Conservation (phyloP, 2,888 invertebrate species). For the Dermolepida albohirtum region DNA sequence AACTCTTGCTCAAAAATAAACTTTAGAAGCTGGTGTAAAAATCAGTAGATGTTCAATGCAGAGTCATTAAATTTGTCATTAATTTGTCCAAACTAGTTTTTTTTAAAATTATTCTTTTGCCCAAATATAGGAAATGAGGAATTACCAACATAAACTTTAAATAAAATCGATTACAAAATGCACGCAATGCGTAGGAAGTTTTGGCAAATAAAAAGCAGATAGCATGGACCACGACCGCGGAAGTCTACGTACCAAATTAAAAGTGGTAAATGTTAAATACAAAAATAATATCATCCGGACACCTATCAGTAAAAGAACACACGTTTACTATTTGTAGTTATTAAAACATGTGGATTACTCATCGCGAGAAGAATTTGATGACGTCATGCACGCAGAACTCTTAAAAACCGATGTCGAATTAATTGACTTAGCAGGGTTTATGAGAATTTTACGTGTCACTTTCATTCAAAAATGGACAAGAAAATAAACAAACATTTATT, state of each 20-base stretch:
- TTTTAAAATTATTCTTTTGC: no score
- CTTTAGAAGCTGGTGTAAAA: conserved; percentile 60
- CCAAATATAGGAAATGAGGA: no score
- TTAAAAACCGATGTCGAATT: conserved; percentile 80
- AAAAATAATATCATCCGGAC: no score
- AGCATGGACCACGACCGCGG: no score
- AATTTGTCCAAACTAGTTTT: not conserved
- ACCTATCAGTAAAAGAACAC: no score
- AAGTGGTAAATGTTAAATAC: no score
- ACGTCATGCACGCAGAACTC: conserved; percentile 76
- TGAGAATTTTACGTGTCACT: conserved; percentile 84
- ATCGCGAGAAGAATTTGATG: conserved; percentile 84
- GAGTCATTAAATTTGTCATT: not conserved
- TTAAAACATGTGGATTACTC: conserved; percentile 81
- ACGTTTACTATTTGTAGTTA: conserved; percentile 67
- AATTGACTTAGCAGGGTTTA: conserved; percentile 95
- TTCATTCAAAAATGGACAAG: conserved; percentile 89
- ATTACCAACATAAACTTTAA: no score
- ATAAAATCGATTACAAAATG: no score
- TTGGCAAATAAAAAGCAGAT: no score
- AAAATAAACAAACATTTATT: conserved; percentile 92
- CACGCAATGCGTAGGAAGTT: no score
- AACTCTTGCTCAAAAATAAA: conserved; percentile 88
- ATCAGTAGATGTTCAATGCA: conserved; percentile 93
- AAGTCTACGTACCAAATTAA: no score